Percentiles rank a stretch among this genome's conserved stretches.
These are phyloP conservation scores for Genyomyrus donnyi DNA, from an alignment of 2,113 vertebrate genomes.

Conservation along the genomic window DNA sequence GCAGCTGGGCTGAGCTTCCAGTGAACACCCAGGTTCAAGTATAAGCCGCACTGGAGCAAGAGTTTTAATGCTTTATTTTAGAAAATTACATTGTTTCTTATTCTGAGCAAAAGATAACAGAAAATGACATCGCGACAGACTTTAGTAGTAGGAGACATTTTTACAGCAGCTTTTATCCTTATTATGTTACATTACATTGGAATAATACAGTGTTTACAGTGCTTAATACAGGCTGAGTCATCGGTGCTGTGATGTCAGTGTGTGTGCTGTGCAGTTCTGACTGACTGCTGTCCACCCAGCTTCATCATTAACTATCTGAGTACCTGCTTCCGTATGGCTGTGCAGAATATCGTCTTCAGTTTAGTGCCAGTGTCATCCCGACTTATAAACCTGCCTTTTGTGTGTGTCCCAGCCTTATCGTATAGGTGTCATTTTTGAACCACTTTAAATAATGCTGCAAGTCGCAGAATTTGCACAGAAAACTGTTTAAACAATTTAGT, in stretches of 20 bases:
- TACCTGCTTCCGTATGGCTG: background rate
- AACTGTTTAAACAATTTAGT: background rate
- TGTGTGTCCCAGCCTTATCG: background rate
- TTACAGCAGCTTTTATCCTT: background rate
- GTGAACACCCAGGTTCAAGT: background rate
- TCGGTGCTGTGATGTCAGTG: background rate
- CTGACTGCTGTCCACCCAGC: constrained; percentile 3
- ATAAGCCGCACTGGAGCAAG: background rate
- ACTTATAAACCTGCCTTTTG: background rate
- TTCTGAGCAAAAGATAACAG: background rate
- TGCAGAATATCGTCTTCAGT: background rate
- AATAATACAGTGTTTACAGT: constrained; percentile 3
- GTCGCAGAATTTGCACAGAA: background rate
- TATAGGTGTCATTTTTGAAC: background rate
- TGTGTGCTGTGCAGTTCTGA: background rate
- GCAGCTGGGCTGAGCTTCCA: background rate
- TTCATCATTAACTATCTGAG: constrained; percentile 1
- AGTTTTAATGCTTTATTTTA: background rate
- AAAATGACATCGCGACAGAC: background rate
- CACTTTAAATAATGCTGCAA: background rate
- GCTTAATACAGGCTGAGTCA: background rate
- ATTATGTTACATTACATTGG: background rate
- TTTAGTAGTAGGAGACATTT: background rate
- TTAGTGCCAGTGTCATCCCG: background rate
- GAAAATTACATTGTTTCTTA: background rate